Conservation (phyloP, 2,888 invertebrate genomes). For the Embidobia sp. region DNA sequence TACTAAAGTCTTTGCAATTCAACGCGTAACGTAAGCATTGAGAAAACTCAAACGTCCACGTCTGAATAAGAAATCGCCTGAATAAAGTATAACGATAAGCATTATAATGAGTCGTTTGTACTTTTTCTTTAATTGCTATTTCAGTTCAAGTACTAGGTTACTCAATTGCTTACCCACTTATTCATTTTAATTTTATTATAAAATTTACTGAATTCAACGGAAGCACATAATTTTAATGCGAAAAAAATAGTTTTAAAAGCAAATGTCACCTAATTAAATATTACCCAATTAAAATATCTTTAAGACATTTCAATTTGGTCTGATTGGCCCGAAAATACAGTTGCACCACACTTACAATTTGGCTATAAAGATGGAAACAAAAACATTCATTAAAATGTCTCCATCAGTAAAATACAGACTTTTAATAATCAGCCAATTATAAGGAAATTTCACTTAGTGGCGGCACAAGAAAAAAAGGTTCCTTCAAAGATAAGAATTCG, state of each 20-base stretch:
- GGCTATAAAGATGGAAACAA: neutral
- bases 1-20: no score
- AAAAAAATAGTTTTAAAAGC: no score
- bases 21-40: slow-evolving; percentile 6
- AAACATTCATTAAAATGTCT: neutral
- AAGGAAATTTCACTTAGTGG: neutral
- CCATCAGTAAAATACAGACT: neutral
- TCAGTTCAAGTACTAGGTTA: no score
- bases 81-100: neutral
- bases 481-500: no score
- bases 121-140: neutral
- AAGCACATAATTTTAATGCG: neutral
- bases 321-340: neutral
- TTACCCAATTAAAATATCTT: neutral
- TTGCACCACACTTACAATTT: neutral
- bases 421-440: slow-evolving; percentile 1
- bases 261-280: no score
- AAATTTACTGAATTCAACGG: no score
- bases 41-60: slow-evolving; percentile 4
- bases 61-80: slow-evolving; percentile 10
- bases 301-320: neutral
- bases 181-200: no score
- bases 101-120: neutral
- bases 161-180: no score
- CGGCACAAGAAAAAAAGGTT: neutral